Evolutionary conservation across 2,113 vertebrate genomes (phyloP).

Genomic region (Perccottus glenii): DNA sequence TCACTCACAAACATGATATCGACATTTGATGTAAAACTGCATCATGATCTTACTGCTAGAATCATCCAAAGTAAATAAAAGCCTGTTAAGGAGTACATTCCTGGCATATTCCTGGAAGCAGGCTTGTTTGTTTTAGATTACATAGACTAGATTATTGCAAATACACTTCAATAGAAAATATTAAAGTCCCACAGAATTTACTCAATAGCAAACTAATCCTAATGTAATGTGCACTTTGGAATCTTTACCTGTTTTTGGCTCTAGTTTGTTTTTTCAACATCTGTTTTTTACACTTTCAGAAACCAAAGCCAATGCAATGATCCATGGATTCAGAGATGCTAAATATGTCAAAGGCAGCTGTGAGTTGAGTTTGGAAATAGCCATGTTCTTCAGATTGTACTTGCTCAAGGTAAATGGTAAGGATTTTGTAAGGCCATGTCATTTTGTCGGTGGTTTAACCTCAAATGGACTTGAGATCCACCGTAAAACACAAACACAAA

Average conservation of each 20-base stretch:
- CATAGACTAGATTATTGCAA: conserved; percentile 17
- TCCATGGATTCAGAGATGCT: conserved; percentile 5
- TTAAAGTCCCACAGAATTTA: conserved; percentile 26
- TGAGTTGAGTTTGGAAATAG: neutral
- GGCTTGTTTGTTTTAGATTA: conserved; percentile 52
- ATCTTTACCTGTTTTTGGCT: neutral
- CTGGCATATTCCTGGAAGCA: conserved; percentile 34
- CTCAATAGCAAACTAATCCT: conserved; percentile 18
- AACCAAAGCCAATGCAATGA: neutral
- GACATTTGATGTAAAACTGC: conserved; percentile 8
- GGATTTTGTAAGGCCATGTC: neutral
- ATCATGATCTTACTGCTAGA: neutral
- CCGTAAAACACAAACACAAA: neutral
- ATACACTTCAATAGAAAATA: conserved; percentile 36
- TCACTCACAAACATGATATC: neutral
- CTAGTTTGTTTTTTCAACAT: neutral
- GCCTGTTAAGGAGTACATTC: conserved; percentile 3
- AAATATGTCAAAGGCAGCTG: conserved; percentile 12
- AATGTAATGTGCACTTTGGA: too few relatives aligned
- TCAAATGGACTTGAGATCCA: neutral
- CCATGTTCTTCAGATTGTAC: neutral
- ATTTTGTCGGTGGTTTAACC: neutral
- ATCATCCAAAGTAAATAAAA: conserved; percentile 26
- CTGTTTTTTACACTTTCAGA: neutral
- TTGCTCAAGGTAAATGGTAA: neutral